Conservation (phyloP, 2,888 invertebrate species). For the Rhagophthalmus giganteus region DNA sequence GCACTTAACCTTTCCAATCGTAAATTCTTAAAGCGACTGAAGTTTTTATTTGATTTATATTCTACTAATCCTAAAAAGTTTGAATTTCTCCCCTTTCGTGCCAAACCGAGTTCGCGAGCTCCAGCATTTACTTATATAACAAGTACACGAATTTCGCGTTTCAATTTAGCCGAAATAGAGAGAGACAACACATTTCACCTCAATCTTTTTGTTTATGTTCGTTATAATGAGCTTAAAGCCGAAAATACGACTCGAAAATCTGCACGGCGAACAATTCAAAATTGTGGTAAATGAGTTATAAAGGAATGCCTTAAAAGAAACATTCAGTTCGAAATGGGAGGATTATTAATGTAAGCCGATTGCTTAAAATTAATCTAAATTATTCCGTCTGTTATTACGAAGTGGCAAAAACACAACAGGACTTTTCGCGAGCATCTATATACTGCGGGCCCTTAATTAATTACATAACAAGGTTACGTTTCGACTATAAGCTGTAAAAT, state of each 20-base stretch:
- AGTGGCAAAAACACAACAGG: constrained; percentile 8
- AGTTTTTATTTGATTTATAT: constrained; percentile 28
- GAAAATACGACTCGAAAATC: neutral
- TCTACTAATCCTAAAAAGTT: constrained; percentile 24
- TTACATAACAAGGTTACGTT: constrained; percentile 23
- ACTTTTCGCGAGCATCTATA: constrained; percentile 8
- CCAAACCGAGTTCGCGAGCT: constrained; percentile 16
- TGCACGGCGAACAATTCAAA: neutral
- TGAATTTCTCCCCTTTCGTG: constrained; percentile 12
- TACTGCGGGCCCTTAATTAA: constrained; percentile 19
- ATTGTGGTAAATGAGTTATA: constrained; percentile 2
- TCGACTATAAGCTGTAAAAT: constrained; percentile 20
- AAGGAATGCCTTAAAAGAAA: neutral
- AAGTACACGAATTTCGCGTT: too few relatives aligned
- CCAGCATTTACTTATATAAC: constrained; percentile 16
- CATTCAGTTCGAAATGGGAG: neutral
- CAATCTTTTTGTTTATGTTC: neutral
- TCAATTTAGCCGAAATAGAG: too few relatives aligned
- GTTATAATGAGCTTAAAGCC: neutral
- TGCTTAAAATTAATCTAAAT: constrained; percentile 15
- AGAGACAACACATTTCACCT: too few relatives aligned
- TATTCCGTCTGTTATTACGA: constrained; percentile 4
- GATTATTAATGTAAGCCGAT: neutral
- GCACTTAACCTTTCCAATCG: constrained; percentile 23
- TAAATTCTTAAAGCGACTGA: constrained; percentile 25